Evolutionary conservation across 30 jellyfish, hydroid and myxozoan species (phyloP).

Genomic region (Nemopilema nomurai): DNA sequence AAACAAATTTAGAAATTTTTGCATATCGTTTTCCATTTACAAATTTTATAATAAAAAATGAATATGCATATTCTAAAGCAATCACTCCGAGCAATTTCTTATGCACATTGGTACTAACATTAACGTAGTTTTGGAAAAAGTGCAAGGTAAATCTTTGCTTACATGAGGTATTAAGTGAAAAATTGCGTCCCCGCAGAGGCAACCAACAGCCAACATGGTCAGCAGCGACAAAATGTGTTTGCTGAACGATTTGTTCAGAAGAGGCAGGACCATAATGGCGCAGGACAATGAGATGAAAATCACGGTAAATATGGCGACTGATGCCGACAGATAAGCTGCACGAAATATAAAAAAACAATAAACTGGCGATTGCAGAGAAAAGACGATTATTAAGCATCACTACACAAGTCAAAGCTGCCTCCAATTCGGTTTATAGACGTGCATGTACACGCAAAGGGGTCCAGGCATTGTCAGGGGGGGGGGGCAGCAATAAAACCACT

Average conservation of each 20-base stretch:
- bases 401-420: no score
- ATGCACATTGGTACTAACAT: background rate
- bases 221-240: constrained; percentile 68
- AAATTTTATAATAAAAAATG: no score
- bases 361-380: no score
- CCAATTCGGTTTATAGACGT: no score
- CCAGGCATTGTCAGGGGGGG: no score
- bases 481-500: no score
- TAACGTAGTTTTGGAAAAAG: background rate
- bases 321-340: constrained; percentile 67
- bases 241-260: constrained; percentile 74
- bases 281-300: constrained; percentile 32
- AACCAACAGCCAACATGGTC: constrained; percentile 87
- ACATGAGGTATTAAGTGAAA: constrained; percentile 82
- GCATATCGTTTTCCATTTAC: no score
- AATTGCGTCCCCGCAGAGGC: constrained; percentile 83
- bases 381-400: no score
- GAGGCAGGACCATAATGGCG: constrained; percentile 63
- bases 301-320: constrained; percentile 40
- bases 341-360: background rate
- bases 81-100: background rate
- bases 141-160: constrained; percentile 1
- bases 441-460: no score
- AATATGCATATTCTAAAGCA: no score
- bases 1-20: no score